Base-by-base conservation (phyloP, 2,888 invertebrate species). In the Tetropium fuscum region DNA sequence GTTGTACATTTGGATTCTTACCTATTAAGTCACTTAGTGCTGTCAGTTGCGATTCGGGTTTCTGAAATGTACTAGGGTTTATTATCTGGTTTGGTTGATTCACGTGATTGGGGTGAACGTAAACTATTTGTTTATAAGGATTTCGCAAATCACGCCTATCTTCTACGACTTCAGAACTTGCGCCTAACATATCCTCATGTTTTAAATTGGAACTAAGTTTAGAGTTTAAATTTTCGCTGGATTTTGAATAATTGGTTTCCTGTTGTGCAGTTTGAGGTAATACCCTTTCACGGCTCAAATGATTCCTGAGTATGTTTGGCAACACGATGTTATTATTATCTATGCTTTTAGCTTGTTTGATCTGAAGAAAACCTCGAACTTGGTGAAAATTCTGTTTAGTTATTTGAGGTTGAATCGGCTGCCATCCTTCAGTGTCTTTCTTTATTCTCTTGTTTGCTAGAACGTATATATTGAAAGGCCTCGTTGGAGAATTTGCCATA, bases 21-120 rank as follows among this genome's bases (percentile, higher is more conserved):
- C 84, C 86, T 20, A 86, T 74, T 4, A 86, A 71, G 0, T 83
- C 78, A 34, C 81, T 82, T 0, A 86, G 71, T n/a, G 83, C 83
- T 32, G 82, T 77, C 6, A 85, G 80, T 38, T 79, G 57, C 5
- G 56, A 30, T 16, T 57, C 22, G 16, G 60, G 48, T 15, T 60
- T 10, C 16, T 58, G 49, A 30, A 25, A 6, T 30, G 32, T 48
- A 59, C 54, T 13, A 25, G 69, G 62, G 8, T 69, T 60, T 38
- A 60, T 54, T 44, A 63, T 60, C n/a, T 71, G 19, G 0, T 68
- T 60, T n/a, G n/a, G n/a, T 19, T 63, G 54, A 47, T 64, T 63
- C 3, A 73, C 20, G 0, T 60, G 16, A 20, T 59, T 64, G 15
- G 73, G 71, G 15, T 70, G 57, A 4, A 74, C 43, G 48, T 73